Evolutionary conservation across 2,888 invertebrate genomes (phyloP), one percentile per base, ranked within the genome.

Genomic region (Agapetus fuscipes): DNA sequence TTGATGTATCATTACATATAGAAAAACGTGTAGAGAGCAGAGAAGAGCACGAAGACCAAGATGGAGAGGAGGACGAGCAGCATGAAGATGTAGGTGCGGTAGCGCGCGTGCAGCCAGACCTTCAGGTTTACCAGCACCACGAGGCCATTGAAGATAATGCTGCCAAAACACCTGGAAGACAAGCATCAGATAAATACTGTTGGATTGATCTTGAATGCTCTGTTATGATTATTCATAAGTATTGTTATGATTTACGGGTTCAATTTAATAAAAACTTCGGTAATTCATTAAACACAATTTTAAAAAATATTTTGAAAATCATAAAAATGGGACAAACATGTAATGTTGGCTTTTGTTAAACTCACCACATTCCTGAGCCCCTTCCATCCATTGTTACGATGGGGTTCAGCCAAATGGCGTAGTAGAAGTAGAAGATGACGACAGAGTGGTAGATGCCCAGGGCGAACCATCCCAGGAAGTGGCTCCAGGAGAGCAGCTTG

Each of bases 391-490:
- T 53, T 25, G 64, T 60, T 45, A 74, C 61, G 6, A 74, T 62
- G 9, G 74, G 62, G 47, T 70, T 65, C 2, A 51, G 54, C 52
- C 76, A 61, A 2, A 68, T 52, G 32, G 56, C 52, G 44, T 56
- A 62, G 1, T 73, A 58, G 50, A 76, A 69, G 46, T 67, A 68
- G 56, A 76, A 84, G 24, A 79, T 69, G n/a, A 78, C 58, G 3
- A 71, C 41, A 0, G 79, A 66, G 53, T 85, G 84, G 65, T 80
- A 83, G 1, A 76, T 46, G 3, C 72, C 80, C 47, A 68, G 55
- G 9, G 64, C 2, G 12, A 68, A 64, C 84, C 85, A 85, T 34
- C 63, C 60, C 0, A 70, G 34, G 57, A 86, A 86, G 45, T 73
- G 66, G 1, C 53, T 52, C 66, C 72, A 71, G 1, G 78, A 72